phyloP scores from a whole-genome alignment of 2,113 vertebrate species.

The Chionis minor region DNA sequence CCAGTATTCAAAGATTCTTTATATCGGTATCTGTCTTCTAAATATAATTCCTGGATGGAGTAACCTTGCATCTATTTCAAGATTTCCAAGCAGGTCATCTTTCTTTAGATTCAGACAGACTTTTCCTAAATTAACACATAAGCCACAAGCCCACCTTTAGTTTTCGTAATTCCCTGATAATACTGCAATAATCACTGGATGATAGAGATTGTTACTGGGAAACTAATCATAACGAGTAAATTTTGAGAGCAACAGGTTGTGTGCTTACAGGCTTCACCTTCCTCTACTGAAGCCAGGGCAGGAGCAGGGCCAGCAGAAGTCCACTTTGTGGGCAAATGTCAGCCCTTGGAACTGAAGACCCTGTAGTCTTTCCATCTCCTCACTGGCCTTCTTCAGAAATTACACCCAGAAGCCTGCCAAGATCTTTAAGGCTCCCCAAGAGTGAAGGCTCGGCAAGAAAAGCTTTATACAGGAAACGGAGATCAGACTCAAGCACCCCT shows the following conservation, averaged over 20 bases:
- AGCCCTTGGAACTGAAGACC: neutral
- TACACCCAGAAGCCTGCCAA: neutral
- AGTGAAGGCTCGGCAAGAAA: neutral
- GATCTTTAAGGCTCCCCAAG: neutral
- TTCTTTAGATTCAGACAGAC: neutral
- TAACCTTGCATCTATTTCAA: neutral
- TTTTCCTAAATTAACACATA: neutral
- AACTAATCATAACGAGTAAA: neutral
- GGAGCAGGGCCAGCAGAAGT: neutral
- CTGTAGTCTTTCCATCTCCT: neutral
- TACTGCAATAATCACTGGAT: neutral
- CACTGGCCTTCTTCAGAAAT: neutral
- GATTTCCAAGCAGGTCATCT: neutral
- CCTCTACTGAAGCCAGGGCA: neutral
- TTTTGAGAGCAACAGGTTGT: neutral
- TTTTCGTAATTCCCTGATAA: neutral
- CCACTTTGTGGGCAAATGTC: neutral
- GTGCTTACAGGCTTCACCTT: neutral
- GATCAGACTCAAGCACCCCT: neutral
- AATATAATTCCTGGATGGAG: neutral
- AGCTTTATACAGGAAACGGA: neutral
- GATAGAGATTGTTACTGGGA: neutral
- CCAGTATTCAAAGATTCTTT: neutral
- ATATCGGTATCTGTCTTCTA: neutral
- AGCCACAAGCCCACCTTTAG: neutral